Base-by-base conservation (phyloP, 2,888 invertebrate genomes). In the Sesia apiformis region DNA sequence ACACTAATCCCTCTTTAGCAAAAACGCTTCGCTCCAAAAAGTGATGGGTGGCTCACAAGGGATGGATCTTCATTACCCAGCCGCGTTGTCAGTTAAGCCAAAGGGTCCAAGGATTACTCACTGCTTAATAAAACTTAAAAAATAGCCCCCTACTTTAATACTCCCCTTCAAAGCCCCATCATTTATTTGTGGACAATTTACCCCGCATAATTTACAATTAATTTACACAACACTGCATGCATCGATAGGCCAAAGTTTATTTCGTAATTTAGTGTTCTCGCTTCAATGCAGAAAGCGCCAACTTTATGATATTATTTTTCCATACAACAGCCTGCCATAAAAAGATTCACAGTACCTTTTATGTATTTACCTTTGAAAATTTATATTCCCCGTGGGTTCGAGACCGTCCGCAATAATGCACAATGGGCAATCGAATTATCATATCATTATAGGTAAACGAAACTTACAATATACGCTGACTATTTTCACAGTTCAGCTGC, bases 1-100 rank as follows among this genome's bases (percentile, higher is more conserved):
- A 84, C 77, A 81, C 81, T 89, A 88, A 89, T 88, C 89, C 88
- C 86, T 87, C 86, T 88, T 88, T 87, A 87, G 87, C 87, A 88
- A 89, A 89, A 89, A 89, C 89, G 87, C 87, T 86, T 79, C 82
- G 81, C 78, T 82, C 86, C 83, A 88, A 88, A 89, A 88, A 88
- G 85, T 87, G 87, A 87, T 84, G 86, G 86, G 77, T 81, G 84
- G 85, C 80, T 86, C 81, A 79, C 78, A 67, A 80, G 81, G 84
- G 84, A 82, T 83, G 80, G 78, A 81, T 83, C 85, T 86, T 87
- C 86, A 87, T 89, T 87, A 88, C 81, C 81, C 79, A 74, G 73
- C 80, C 79, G 73, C 84, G 86, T 87, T 87, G 87, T 82, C 81
- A 82, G 83, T 84, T 83, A 84, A 85, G 84, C 86, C 82, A 76